These are phyloP conservation scores for human (Homo sapiens) DNA, from an alignment of 2,113 vertebrate species.

Conservation along the genomic window GRCh38 chr1:120021501-120022000, in stretches of 20 bases:
- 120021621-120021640: conserved; percentile 44
- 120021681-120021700: conserved; percentile 34
- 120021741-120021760: conserved; percentile 6
- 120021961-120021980: too few relatives aligned
- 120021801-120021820: background rate
- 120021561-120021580: background rate
- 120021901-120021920: too few relatives aligned
- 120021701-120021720: conserved; percentile 56
- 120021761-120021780: background rate
- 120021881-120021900: background rate
- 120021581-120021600: conserved; percentile 48
- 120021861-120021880: background rate
- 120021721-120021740: conserved; percentile 55
- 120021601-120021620: conserved; percentile 45
- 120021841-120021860: background rate
- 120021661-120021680: conserved; percentile 45
- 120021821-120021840: background rate
- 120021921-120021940: too few relatives aligned
- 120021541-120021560: conserved; percentile 43
- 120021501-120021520: conserved; percentile 62
- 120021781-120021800: background rate
- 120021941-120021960: too few relatives aligned
- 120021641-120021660: conserved; percentile 44
- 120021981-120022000: too few relatives aligned
- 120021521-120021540: conserved; percentile 53